Conservation (phyloP, 2,113 vertebrate genomes). For the Terrapene triunguis region DNA sequence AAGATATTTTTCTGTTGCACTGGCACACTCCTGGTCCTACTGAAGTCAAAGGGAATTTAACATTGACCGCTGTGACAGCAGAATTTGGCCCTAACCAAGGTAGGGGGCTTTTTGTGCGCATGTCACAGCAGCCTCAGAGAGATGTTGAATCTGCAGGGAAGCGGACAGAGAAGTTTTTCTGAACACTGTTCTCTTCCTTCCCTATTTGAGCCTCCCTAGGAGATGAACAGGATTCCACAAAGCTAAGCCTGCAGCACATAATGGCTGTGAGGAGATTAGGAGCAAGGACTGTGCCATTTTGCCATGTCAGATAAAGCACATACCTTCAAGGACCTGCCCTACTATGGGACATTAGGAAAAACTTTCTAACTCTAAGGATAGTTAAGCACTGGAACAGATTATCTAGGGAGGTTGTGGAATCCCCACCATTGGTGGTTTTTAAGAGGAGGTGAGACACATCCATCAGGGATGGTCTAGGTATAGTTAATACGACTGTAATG, state of each 20-base stretch:
- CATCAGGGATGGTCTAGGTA: not conserved
- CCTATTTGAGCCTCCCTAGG: not conserved
- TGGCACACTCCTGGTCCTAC: not conserved
- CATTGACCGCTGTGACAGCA: not conserved
- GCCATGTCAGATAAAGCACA: not conserved
- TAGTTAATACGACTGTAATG: not conserved
- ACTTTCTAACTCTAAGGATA: not conserved
- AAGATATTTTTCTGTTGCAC: not conserved
- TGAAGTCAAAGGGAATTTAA: not conserved
- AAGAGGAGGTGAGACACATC: not conserved
- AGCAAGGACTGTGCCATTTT: not conserved
- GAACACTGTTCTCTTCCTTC: not conserved
- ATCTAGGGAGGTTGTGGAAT: not conserved
- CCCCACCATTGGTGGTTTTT: not conserved
- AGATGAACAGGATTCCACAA: not conserved
- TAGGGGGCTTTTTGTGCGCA: not conserved
- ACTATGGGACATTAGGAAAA: not conserved
- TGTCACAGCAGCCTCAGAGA: not conserved
- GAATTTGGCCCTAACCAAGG: not conserved
- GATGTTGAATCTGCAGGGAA: not conserved
- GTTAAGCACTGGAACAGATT: not conserved
- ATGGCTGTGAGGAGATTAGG: not conserved
- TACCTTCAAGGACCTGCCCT: not conserved
- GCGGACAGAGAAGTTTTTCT: not conserved
- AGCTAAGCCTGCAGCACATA: not conserved